These are phyloP conservation scores for Zygothrica quintamaculata DNA, from an alignment of 2,888 invertebrate genomes.

Conservation along the genomic window DNA sequence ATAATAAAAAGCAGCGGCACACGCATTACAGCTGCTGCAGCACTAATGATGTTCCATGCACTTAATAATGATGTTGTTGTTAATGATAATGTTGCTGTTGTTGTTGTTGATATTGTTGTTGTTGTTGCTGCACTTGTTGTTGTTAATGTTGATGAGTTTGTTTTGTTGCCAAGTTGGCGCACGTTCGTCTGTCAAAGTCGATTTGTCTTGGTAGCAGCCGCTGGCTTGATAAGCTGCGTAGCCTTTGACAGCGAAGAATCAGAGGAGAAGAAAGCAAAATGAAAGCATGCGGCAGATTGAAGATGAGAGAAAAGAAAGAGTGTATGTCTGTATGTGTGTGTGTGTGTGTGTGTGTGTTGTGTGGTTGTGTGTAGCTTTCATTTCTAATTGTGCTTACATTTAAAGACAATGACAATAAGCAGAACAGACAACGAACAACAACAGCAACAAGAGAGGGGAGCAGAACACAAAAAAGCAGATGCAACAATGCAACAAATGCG, in stretches of 20 bases:
- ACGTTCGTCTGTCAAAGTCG: constrained; percentile 70
- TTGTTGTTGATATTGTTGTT: constrained; percentile 8
- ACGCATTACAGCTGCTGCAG: constrained; percentile 55
- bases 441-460: constrained; percentile 8
- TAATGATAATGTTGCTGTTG: constrained; percentile 17
- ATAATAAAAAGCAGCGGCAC: constrained; percentile 34
- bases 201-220: constrained; percentile 55
- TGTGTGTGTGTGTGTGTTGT: neutral
- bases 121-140: constrained; percentile 13
- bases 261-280: neutral
- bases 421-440: too few species aligned
- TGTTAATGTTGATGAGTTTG: constrained; percentile 21
- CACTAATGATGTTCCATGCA: constrained; percentile 9
- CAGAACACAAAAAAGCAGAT: constrained; percentile 6
- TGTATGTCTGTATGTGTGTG: neutral
- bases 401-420: constrained; percentile 4
- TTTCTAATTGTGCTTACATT: constrained; percentile 51
- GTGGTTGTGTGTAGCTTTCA: constrained; percentile 25
- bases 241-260: constrained; percentile 36
- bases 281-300: neutral
- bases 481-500: constrained; percentile 7
- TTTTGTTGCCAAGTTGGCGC: constrained; percentile 44
- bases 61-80: constrained; percentile 15
- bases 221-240: constrained; percentile 61
- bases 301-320: neutral